Evolutionary conservation across 2,888 invertebrate species (phyloP), one percentile per base, ranked within the genome.

Genomic region (Drosophila colorata): DNA sequence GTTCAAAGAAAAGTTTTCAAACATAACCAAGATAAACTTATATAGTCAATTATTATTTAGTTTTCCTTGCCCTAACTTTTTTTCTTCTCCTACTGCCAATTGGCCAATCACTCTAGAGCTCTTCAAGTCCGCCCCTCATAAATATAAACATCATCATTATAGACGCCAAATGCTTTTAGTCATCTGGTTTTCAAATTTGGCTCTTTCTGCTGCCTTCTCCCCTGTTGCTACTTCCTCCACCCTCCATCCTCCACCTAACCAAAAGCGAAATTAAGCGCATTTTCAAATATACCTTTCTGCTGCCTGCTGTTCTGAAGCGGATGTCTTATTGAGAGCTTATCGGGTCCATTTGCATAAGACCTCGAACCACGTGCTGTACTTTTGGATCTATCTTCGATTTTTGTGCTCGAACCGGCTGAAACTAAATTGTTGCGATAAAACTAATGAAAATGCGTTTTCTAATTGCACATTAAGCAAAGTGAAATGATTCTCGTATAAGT

Each of bases 401-500:
- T 14, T 38, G 16, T 33, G n/a, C 44, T 14, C 44, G 55, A 58
- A 46, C 59, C 74, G 69, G 84, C 69, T 74, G 86, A 74, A 83
- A 61, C 73, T 58, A 74, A 88, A 88, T 78, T 69, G 69, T 77
- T 61, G 75, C 84, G 91, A 90, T 90, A 90, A 90, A 84, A 81
- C 82, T 88, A 90, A 90, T 90, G 87, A 89, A 90, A 89, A 90
- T 89, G 82, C 76, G 77, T 86, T 84, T 80, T 84, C 77, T 90
- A 88, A 91, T 90, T 90, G 90, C 84, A 86, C 91, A 91, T 91
- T 90, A 90, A 81, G 68, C 78, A 78, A 86, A 91, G 91, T 90
- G 89, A 89, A 90, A 81, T 77, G 75, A 80, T 82, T 83, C 64
- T 69, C 57, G 23, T 60, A 59, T 74, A 87, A 84, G 87, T 84